Evolutionary conservation across 2,113 vertebrate species (phyloP), one percentile per base, ranked within the genome.

Genomic region (Prietella phreatophila): DNA sequence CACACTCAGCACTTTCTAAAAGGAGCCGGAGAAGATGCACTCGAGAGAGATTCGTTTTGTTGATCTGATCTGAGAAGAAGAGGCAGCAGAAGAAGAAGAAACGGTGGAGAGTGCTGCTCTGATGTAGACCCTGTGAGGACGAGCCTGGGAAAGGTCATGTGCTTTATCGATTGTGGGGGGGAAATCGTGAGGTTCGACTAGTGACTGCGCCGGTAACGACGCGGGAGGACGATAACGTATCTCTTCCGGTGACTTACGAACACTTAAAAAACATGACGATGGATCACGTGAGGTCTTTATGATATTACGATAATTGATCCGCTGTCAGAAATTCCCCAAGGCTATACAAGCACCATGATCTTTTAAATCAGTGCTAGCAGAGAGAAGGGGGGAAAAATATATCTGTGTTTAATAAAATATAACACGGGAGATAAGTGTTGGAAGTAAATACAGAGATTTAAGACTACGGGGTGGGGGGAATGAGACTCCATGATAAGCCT

Each of bases 1-100:
- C 85, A 82, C 33, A 85, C 61, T 91, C 89, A 87, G 88, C 87
- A 20, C 73, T 89, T 89, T 83, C 61, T 73, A 86, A 81, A 84
- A 36, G 65, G 33, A 86, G 50, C 61, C 42, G 25, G 17, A 82
- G 69, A 56, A 61, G 79, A 89, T 17, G 79, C 73, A 58, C 55
- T 61, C 15, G 82, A 58, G 85, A 82, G 82, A 76, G 85, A 88
- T 81, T 83, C 42, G 61, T 63, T 89, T 36, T 85, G 61, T 84
- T 85, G 83, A 76, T 87, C 65, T 65, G 83, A 79, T 86, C 50
- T 25, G 79, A 82, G 85, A 63, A 17, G 82, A 60, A 6, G 56
- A 88, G 83, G 42, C 3, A 42, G 39, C 3, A 42, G 39, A 42
- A 82, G 85, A 56, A 22, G 82, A 60, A 6, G 56, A 88, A 85